Evolutionary conservation across 2,888 invertebrate species (phyloP), one percentile per base, ranked within the genome.

Genomic region (Zygogramma bicolorata): DNA sequence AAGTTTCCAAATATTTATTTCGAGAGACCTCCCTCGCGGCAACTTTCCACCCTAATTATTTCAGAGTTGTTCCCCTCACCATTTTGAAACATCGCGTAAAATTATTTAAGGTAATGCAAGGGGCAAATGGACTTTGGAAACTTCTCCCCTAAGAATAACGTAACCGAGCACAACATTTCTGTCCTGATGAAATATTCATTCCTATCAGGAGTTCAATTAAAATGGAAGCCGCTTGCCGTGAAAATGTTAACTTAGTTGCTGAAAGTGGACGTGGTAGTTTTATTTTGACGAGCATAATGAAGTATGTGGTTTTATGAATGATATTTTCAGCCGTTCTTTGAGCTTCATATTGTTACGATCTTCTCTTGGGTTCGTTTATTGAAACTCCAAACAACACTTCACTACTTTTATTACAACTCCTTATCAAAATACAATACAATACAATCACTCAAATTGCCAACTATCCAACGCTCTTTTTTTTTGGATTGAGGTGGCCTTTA

Each of bases 61-160:
- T 53, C 22, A 22, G 27, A 53, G 27, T 53, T 25, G 27, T 53
- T 53, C 53, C 53, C 53, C 53, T 53, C 53, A 27, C 53, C 27
- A 25, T 53, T 53, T 53, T 53, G 15, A 27, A 53, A 53, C 53
- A 53, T 53, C 53, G 8, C 53, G 53, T 53, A 27, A 53, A 53
- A 53, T 53, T 25, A 27, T 53, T 53, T 7, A 53, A 53, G 53
- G 53, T 53, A 27, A 46, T 46, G 46, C 46, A 46, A 46, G 27
- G 53, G 53, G 53, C 27, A 53, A 53, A 53, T 53, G 53, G 53
- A 53, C 53, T 53, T 46, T 46, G 22, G 20, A 20, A 20, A 20
- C 10, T 46, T 46, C 22, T 25, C 53, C 53, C 53, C 27, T 27
- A 7, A 6, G 13, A 53, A 53, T n/a, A 53, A 53, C 6, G 53